These are phyloP conservation scores for Arctopsyche grandis DNA, from an alignment of 1,140 invertebrate species.

Conservation along the genomic window DNA sequence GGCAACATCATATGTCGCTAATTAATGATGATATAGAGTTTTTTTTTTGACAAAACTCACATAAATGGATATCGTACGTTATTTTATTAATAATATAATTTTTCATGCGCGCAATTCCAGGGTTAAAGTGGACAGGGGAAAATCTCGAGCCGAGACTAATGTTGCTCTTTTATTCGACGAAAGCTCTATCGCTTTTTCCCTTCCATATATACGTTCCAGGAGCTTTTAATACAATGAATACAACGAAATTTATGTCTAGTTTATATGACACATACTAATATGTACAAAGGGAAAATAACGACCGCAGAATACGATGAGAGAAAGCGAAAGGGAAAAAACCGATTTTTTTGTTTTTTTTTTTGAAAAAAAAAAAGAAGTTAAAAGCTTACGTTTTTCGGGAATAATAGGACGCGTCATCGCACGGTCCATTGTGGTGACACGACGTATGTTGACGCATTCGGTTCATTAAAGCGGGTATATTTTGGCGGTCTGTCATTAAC, in stretches of 20 bases:
- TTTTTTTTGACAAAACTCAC: no score
- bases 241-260: conserved; percentile 24
- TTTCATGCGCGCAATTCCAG: no score
- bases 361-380: background rate
- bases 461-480: background rate
- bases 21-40: no score
- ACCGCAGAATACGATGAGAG: background rate
- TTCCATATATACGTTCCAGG: background rate
- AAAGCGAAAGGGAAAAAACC: background rate
- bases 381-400: conserved; percentile 9
- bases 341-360: background rate
- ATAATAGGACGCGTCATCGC: conserved; percentile 2
- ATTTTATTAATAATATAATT: no score
- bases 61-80: no score
- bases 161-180: conserved; percentile 31
- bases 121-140: conserved; percentile 17
- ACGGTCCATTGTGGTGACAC: no score
- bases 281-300: conserved; percentile 23
- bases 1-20: no score
- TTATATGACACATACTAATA: conserved; percentile 23
- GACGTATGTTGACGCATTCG: background rate
- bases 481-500: background rate
- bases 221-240: conserved; percentile 40
- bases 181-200: conserved; percentile 34
- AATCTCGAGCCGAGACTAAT: conserved; percentile 26